Conservation (phyloP, 2,888 invertebrate genomes). For the Torymus texanus region DNA sequence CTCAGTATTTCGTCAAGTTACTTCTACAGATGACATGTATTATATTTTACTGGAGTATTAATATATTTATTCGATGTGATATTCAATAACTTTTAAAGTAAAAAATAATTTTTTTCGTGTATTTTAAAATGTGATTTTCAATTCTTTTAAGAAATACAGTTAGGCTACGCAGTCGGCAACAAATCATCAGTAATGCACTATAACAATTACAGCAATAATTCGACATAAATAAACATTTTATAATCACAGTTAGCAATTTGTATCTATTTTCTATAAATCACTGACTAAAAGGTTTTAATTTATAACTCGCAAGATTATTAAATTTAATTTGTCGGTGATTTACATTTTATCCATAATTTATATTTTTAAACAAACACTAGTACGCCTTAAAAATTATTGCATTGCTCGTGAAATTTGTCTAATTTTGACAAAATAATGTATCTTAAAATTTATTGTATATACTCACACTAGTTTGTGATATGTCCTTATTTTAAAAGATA, state of each 20-base stretch:
- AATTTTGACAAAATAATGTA: conserved; percentile 29
- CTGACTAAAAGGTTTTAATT: conserved; percentile 16
- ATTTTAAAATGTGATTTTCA: conserved; percentile 15
- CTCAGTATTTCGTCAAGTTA: conserved; percentile 32
- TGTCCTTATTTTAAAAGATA: conserved; percentile 27
- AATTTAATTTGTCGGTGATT: conserved; percentile 33
- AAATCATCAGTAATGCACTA: conserved; percentile 21
- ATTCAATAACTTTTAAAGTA: conserved; percentile 35
- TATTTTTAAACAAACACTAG: conserved; percentile 27
- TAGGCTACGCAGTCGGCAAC: conserved; percentile 25
- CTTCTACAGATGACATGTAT: conserved; percentile 24
- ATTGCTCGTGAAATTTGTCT: conserved; percentile 27
- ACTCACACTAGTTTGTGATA: conserved; percentile 34
- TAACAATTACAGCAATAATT: conserved; percentile 26
- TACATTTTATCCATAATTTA: conserved; percentile 28
- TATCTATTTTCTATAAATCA: conserved; percentile 34
- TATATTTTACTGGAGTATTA: conserved; percentile 24
- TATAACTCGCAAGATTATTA: conserved; percentile 18
- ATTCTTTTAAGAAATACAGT: conserved; percentile 18
- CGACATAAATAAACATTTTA: conserved; percentile 45
- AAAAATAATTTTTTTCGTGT: conserved; percentile 36
- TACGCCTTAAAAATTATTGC: conserved; percentile 34
- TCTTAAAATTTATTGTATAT: conserved; percentile 7
- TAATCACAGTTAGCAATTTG: conserved; percentile 53
- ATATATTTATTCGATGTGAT: conserved; percentile 39